Percentiles rank a stretch among this genome's conserved stretches.
Conservation (phyloP, 2,797 vertebrate genomes). For the Danio kyathit region DNA sequence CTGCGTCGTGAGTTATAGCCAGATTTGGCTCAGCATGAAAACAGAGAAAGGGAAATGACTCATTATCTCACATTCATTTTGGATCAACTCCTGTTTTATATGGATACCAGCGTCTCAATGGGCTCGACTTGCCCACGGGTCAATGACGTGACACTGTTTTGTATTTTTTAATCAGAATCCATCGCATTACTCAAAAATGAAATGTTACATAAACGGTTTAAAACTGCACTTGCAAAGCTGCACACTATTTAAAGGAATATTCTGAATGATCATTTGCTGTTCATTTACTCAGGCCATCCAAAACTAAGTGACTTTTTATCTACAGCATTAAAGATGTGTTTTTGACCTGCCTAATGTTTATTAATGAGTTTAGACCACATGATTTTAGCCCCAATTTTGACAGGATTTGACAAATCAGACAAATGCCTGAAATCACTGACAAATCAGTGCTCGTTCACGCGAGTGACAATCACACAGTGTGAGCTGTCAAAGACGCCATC, state of each 20-base stretch:
- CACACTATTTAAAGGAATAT: not conserved
- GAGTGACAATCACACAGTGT: too few relatives aligned
- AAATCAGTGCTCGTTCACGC: too few relatives aligned
- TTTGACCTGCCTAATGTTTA: too few relatives aligned
- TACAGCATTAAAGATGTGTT: too few relatives aligned
- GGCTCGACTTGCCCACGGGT: not conserved
- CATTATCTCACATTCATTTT: slow-evolving; percentile 43
- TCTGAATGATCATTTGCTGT: too few relatives aligned
- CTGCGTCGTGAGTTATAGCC: slow-evolving; percentile 28
- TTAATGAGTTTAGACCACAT: too few relatives aligned
- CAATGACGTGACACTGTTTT: not conserved
- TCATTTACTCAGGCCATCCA: too few relatives aligned
- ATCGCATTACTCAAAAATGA: not conserved
- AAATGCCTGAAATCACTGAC: too few relatives aligned
- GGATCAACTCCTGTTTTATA: slow-evolving; percentile 15
- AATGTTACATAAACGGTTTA: not conserved
- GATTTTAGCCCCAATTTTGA: too few relatives aligned
- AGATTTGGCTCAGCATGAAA: slow-evolving; percentile 52
- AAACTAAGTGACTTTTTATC: too few relatives aligned
- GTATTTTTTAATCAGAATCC: not conserved
- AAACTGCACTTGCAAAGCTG: not conserved
- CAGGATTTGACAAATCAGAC: too few relatives aligned
- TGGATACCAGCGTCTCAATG: not conserved
- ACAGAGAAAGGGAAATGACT: slow-evolving; percentile 42
- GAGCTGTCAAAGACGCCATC: too few relatives aligned